These are phyloP conservation scores for Carollia perspicillata DNA, from an alignment of 2,113 vertebrate genomes.

Conservation along the genomic window DNA sequence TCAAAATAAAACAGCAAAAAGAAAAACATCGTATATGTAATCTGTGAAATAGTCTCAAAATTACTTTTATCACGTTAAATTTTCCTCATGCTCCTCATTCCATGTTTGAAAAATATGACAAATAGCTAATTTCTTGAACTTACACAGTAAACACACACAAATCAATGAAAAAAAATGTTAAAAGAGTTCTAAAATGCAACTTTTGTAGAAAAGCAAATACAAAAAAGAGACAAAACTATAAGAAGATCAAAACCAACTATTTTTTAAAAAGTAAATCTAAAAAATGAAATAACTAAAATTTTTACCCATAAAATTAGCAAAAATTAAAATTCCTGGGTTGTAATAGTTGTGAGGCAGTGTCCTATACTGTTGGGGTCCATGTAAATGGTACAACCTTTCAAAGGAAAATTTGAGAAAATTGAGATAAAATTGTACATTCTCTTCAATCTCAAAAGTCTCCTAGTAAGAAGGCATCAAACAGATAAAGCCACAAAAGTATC, in stretches of 20 bases:
- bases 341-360: neutral
- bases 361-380: neutral
- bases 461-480: neutral
- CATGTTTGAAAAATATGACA: neutral
- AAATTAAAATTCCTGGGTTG: slow-evolving; percentile 19
- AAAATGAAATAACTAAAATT: neutral
- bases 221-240: neutral
- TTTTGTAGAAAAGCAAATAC: slow-evolving; percentile 1
- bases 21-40: neutral
- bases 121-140: neutral
- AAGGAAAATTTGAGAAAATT: neutral
- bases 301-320: neutral
- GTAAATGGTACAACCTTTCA: neutral
- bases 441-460: neutral
- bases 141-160: neutral
- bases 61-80: neutral
- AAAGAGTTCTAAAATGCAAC: neutral
- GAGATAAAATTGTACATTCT: neutral
- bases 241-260: neutral
- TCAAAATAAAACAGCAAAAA: neutral
- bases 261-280: neutral
- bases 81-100: neutral
- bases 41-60: neutral
- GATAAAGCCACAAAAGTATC: neutral
- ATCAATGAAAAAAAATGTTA: neutral